Conservation (phyloP, 2,113 vertebrate species). For the Setophaga petechia region DNA sequence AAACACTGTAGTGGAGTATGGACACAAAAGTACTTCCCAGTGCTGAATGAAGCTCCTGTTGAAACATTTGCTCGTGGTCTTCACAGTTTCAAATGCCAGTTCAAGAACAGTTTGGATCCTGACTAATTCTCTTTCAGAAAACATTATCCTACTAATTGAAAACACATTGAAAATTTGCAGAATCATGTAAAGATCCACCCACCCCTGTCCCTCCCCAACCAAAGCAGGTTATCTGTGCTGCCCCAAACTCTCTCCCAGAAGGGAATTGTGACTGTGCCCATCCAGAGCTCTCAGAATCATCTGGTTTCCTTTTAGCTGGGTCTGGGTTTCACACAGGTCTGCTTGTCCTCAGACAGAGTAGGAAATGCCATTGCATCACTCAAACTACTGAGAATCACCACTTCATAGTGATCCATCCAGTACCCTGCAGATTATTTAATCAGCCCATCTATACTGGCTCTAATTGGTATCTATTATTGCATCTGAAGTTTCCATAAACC, state of each 20-base stretch:
- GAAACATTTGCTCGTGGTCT: too few species aligned
- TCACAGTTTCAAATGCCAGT: not conserved
- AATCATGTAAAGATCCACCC: not conserved
- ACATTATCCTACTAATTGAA: not conserved
- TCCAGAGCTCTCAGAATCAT: not conserved
- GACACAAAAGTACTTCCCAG: not conserved
- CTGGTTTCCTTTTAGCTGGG: not conserved
- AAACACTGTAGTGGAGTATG: not conserved
- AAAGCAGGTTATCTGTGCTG: not conserved
- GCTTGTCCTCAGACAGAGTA: not conserved
- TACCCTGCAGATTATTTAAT: not conserved
- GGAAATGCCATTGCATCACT: not conserved
- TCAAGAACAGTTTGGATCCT: not conserved
- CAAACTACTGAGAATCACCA: not conserved
- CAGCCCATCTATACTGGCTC: not conserved
- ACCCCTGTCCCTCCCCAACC: accelerated
- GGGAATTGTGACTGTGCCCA: not conserved
- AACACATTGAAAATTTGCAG: not conserved
- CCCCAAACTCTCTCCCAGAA: not conserved
- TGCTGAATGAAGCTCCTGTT: not conserved
- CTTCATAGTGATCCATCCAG: not conserved
- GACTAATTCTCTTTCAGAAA: not conserved
- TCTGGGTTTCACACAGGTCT: not conserved
- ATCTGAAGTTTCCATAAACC: not conserved
- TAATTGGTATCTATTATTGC: not conserved